Evolutionary conservation across 2,113 vertebrate genomes (phyloP).

Genomic region (Orientallactaga bullata): DNA sequence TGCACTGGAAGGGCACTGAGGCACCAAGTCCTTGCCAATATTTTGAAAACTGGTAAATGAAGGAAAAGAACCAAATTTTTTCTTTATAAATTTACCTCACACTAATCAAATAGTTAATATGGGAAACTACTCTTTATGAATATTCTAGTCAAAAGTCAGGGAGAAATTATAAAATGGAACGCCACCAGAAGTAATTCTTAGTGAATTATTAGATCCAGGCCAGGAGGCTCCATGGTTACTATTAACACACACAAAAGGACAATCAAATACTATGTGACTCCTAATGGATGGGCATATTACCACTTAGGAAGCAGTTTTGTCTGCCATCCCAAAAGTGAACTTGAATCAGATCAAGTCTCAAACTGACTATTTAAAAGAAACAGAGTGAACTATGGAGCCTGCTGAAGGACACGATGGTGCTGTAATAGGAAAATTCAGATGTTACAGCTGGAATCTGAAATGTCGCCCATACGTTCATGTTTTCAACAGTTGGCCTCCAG

Average conservation of each 20-base stretch:
- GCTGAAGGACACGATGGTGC: background rate
- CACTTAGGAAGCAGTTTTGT: background rate
- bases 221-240: background rate
- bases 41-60: conserved; percentile 17
- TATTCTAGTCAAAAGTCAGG: background rate
- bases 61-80: background rate
- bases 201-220: background rate
- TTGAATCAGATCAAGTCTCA: conserved; percentile 22
- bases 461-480: background rate
- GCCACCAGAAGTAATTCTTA: background rate
- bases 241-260: background rate
- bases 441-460: background rate
- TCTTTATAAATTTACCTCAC: conserved; percentile 9
- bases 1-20: background rate
- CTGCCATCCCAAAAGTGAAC: background rate
- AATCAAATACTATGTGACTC: background rate
- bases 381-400: background rate
- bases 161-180: background rate
- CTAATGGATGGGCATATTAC: background rate
- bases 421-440: background rate
- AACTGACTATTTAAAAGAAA: background rate
- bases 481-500: background rate
- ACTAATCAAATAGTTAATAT: background rate
- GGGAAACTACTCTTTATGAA: conserved; percentile 8
- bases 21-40: background rate